These are phyloP conservation scores for Otolemur crassicaudatus DNA, from an alignment of 2,797 vertebrate genomes.

Conservation along the genomic window DNA sequence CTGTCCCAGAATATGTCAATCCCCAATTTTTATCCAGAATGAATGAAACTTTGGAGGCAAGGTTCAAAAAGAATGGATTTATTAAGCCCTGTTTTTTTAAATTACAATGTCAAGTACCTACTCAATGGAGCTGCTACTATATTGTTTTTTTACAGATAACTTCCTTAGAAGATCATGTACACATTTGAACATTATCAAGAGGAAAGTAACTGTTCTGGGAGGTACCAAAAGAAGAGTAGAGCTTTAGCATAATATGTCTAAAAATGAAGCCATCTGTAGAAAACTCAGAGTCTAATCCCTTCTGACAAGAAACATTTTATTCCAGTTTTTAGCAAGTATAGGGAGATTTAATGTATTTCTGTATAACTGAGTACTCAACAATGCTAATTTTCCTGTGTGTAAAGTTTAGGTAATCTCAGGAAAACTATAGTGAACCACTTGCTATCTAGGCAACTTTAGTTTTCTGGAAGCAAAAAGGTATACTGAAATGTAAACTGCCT, in stretches of 20 bases:
- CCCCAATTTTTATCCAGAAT: slow-evolving; percentile 62
- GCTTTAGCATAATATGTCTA: slow-evolving; percentile 25
- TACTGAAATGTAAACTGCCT: slow-evolving; percentile 52
- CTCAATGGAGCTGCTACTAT: neutral
- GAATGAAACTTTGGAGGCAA: slow-evolving; percentile 62
- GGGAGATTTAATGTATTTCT: slow-evolving; percentile 33
- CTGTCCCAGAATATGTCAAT: slow-evolving; percentile 49
- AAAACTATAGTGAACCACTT: slow-evolving; percentile 36
- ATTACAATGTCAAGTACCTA: slow-evolving; percentile 10
- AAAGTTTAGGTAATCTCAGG: slow-evolving; percentile 57
- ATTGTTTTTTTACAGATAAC: slow-evolving; percentile 23
- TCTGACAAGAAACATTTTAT: slow-evolving; percentile 34
- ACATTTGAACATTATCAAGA: slow-evolving; percentile 31
- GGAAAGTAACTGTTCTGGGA: slow-evolving; percentile 58
- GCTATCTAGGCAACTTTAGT: slow-evolving; percentile 47
- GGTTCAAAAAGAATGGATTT: slow-evolving; percentile 53
- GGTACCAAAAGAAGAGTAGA: neutral
- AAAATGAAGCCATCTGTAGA: slow-evolving; percentile 52
- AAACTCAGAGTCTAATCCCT: neutral
- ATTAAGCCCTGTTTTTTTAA: slow-evolving; percentile 18
- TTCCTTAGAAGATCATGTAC: slow-evolving; percentile 26
- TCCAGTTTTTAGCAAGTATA: slow-evolving; percentile 29
- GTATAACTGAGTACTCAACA: neutral
- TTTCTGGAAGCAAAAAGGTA: slow-evolving; percentile 49
- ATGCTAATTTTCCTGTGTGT: slow-evolving; percentile 39